These are phyloP conservation scores for Lamellibrachia luymesi DNA, from an alignment of 1,140 invertebrate species.

Conservation along the genomic window DNA sequence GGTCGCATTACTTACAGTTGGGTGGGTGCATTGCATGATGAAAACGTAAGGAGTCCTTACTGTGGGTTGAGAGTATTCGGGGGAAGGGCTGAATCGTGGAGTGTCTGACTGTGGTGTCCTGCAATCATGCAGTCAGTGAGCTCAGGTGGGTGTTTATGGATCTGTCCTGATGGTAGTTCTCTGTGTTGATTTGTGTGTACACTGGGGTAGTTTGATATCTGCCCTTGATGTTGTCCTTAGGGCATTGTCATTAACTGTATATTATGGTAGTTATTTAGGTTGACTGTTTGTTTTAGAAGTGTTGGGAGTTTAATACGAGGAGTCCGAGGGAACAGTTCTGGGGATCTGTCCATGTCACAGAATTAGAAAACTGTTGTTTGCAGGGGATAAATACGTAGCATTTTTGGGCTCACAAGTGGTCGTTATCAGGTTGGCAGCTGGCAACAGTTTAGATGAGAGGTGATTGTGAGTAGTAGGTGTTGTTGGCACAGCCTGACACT, in stretches of 20 bases:
- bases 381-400: background rate
- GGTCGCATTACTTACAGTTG: background rate
- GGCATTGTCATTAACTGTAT: background rate
- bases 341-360: background rate
- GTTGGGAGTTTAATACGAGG: background rate
- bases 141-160: background rate
- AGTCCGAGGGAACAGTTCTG: background rate
- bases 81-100: background rate
- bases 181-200: background rate
- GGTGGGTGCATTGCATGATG: background rate
- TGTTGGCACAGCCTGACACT: background rate
- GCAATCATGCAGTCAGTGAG: background rate
- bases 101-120: background rate
- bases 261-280: background rate
- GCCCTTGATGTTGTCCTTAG: background rate
- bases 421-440: background rate
- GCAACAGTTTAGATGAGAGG: background rate
- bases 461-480: background rate
- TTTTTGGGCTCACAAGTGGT: background rate
- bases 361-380: background rate
- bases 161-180: background rate
- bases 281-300: background rate
- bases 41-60: background rate
- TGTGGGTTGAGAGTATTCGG: background rate
- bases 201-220: background rate